These are phyloP conservation scores for Pelecanus crispus DNA, from an alignment of 2,113 vertebrate species.

Conservation along the genomic window DNA sequence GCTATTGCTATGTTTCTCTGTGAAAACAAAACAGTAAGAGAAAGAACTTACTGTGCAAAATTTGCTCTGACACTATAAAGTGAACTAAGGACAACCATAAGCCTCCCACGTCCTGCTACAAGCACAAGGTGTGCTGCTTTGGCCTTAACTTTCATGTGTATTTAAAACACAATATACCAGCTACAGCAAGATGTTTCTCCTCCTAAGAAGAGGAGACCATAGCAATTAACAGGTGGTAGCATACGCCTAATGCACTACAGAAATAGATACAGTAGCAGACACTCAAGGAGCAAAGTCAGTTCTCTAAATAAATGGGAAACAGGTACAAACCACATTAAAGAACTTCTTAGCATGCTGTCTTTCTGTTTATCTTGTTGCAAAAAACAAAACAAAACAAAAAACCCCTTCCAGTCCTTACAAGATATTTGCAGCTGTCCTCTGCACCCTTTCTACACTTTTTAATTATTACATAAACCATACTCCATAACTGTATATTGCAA, in stretches of 20 bases:
- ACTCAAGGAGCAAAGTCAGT: not conserved
- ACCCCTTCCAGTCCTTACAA: not conserved
- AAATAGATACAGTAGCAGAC: not conserved
- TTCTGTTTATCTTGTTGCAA: not conserved
- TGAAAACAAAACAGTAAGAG: not conserved
- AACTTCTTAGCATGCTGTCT: not conserved
- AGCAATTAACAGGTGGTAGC: not conserved
- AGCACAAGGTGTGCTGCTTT: not conserved
- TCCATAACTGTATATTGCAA: not conserved
- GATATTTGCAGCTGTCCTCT: not conserved
- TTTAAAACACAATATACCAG: not conserved
- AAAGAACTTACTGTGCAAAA: not conserved
- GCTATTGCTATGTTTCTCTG: not conserved
- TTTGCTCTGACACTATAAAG: not conserved
- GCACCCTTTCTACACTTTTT: not conserved
- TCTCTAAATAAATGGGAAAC: not conserved
- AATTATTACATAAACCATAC: not conserved
- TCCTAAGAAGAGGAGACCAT: not conserved
- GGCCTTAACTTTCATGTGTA: not conserved
- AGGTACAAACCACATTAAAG: not conserved
- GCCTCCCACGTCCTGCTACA: not conserved
- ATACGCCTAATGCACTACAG: not conserved
- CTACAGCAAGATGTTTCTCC: not conserved
- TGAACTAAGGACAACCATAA: not conserved
- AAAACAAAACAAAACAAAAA: not conserved